Evolutionary conservation across 1,140 invertebrate genomes (phyloP).

Genomic region (Nebria ingens): DNA sequence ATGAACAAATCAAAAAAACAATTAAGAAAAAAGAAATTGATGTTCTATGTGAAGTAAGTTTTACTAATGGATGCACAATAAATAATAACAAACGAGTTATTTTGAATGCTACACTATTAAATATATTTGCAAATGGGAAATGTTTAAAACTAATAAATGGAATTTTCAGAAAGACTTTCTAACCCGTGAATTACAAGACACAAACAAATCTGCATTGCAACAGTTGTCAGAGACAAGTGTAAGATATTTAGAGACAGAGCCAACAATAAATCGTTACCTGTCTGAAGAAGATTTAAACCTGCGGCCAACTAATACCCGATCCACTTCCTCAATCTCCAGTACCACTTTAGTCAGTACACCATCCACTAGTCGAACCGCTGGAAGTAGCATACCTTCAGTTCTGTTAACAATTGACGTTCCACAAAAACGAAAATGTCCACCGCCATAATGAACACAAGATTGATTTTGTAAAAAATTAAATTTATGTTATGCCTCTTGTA

Average conservation of each 20-base stretch:
- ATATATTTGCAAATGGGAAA: constrained; percentile 7
- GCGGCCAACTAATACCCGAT: no score
- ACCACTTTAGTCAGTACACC: no score
- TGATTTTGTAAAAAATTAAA: neutral
- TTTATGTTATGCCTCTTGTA: neutral
- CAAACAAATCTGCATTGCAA: constrained; percentile 31
- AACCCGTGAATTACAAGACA: constrained; percentile 26
- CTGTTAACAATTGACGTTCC: neutral
- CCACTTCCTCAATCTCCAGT: no score
- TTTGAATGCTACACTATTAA: neutral
- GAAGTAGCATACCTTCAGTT: neutral
- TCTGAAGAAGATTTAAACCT: neutral
- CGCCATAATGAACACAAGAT: neutral
- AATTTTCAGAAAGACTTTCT: constrained; percentile 28
- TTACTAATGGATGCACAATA: no score
- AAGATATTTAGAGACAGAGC: constrained; percentile 26
- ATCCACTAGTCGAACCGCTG: neutral
- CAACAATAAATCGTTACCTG: neutral
- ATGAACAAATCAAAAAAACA: constrained; percentile 22
- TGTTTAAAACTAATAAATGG: no score
- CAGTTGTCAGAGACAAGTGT: constrained; percentile 30
- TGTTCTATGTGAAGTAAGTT: constrained; percentile 23
- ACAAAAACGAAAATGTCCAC: neutral
- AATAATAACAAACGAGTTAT: constrained; percentile 4
- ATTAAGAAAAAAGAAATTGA: constrained; percentile 18